A percentile compares a stretch with the other conserved stretches of the same genome.
phyloP scores from a whole-genome alignment of 1,140 invertebrate genomes.

The Neuroterus valhalla region DNA sequence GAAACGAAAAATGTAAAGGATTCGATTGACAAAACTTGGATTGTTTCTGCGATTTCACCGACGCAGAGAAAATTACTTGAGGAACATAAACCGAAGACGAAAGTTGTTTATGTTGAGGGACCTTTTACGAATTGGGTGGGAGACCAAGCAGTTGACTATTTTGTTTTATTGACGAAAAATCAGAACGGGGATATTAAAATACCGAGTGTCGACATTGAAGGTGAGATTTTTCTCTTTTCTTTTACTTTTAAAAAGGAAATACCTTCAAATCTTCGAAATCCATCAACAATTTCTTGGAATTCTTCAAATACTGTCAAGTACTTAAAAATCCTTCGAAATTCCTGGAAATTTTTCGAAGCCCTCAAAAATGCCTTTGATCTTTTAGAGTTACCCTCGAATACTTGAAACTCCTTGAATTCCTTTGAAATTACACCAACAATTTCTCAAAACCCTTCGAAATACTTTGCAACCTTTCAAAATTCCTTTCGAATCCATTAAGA shows the following conservation, averaged over 20 bases:
- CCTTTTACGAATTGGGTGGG: slow-evolving; percentile 88
- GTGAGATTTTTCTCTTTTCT: slow-evolving; percentile 70
- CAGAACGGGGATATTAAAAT: slow-evolving; percentile 57
- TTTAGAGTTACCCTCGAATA: no score
- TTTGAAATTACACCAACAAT: no score
- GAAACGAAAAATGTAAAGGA: slow-evolving; percentile 82
- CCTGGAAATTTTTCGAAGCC: no score
- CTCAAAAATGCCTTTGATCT: no score
- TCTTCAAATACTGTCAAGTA: no score
- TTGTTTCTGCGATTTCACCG: slow-evolving; percentile 91
- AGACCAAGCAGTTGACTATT: slow-evolving; percentile 87
- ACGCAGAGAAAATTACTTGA: slow-evolving; percentile 84
- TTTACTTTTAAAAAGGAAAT: slow-evolving; percentile 4
- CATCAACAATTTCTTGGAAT: no score
- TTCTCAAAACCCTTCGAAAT: no score
- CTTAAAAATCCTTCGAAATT: no score
- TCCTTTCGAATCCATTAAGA: no score
- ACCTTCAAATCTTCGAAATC: no score
- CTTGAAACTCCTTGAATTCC: no score
- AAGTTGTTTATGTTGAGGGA: slow-evolving; percentile 91
- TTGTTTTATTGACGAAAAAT: slow-evolving; percentile 84
- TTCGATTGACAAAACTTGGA: slow-evolving; percentile 93
- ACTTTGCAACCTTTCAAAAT: no score
- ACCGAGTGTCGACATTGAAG: slow-evolving; percentile 77
- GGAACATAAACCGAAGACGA: slow-evolving; percentile 79